Evolutionary conservation across 2,113 vertebrate species (phyloP).

Genomic region (Leucoraja erinaceus): DNA sequence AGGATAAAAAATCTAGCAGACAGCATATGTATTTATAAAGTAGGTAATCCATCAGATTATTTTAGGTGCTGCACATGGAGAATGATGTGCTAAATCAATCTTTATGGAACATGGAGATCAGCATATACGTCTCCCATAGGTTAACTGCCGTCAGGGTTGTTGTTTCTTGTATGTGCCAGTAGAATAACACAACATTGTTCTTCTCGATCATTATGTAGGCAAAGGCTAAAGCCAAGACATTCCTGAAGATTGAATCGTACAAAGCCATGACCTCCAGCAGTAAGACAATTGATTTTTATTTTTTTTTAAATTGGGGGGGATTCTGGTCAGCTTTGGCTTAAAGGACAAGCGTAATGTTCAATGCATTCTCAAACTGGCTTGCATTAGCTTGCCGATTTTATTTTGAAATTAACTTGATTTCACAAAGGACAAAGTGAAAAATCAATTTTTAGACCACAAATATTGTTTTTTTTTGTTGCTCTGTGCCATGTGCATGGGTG

Average conservation of each 20-base stretch:
- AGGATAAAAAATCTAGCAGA: not conserved
- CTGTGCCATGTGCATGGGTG: not conserved
- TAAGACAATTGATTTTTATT: conserved; percentile 53
- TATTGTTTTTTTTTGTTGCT: not conserved
- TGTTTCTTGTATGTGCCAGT: conserved; percentile 9
- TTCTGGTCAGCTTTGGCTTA: conserved; percentile 55
- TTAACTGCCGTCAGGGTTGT: not conserved
- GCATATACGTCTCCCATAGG: not conserved
- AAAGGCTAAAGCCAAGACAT: conserved; percentile 52
- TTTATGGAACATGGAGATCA: not conserved
- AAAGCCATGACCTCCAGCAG: conserved; percentile 52
- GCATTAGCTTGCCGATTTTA: conserved; percentile 40
- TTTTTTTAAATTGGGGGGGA: conserved; percentile 46
- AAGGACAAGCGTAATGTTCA: conserved; percentile 47
- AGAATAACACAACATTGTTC: conserved; percentile 50
- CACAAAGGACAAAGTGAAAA: not conserved
- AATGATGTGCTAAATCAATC: not conserved
- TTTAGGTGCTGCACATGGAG: not conserved
- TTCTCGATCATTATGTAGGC: conserved; percentile 56
- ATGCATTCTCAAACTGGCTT: conserved; percentile 51
- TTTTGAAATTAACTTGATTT: not conserved
- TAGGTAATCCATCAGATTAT: not conserved
- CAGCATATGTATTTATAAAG: not conserved
- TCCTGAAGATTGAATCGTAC: conserved; percentile 55
- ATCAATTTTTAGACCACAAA: not conserved